Base-by-base conservation (phyloP, 2,888 invertebrate species). In the Hartigia nigra region DNA sequence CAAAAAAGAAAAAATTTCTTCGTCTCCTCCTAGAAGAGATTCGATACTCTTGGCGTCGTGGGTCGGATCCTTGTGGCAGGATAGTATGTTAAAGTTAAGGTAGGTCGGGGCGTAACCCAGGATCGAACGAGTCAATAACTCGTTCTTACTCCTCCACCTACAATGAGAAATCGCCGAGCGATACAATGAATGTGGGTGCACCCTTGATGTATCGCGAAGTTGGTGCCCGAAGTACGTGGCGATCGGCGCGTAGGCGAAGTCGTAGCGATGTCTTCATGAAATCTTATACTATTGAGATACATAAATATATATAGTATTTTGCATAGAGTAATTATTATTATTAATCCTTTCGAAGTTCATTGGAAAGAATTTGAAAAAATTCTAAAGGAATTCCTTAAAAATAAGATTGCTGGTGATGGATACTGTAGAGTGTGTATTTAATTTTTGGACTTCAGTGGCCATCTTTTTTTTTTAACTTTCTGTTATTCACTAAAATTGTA, bases 121-220 rank as follows among this genome's bases (percentile, higher is more conserved):
- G 86, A 88, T 88, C 88, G 85, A 87, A 88, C 88, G 86, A 89
- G 88, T 89, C 88, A 87, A 90, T 90, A 90, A 90, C 89, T 90
- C 85, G 86, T 87, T 72, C 81, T 83, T 84, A 83, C 84, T 85
- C 86, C 86, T 87, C 86, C 88, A 85, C 86, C 84, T 87, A 85
- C 86, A 86, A 87, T 87, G 87, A 90, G 87, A 89, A 88, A 90
- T 89, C 85, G 82, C 83, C 82, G 78, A 76, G 82, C 81, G 75
- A 80, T 80, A 87, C 87, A 87, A 88, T 87, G 87, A 85, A 82
- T 85, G 84, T 89, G 86, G 88, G 88, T 87, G 88, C 86, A 76
- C 82, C 82, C 81, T 84, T 31, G 84, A 86, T 81, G 82, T 81
- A 87, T 86, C 82, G 84, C 78, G 77, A 31, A 55, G 55, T 55